These are phyloP conservation scores for Sternarchorhynchus goeldii DNA, from an alignment of 2,797 vertebrate species.

Conservation along the genomic window DNA sequence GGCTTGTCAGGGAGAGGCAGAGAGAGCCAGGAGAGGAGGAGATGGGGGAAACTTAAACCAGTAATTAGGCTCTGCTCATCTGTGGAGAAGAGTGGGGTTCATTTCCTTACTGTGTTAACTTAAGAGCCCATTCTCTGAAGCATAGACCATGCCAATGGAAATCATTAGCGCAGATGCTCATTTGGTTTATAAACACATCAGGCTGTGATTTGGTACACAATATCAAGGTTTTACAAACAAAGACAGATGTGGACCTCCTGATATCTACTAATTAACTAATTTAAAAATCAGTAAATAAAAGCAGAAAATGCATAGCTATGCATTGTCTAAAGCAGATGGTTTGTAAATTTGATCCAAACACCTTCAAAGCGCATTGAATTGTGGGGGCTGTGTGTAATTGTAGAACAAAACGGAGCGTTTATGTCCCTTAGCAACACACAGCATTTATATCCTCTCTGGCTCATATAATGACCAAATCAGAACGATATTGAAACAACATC, in stretches of 20 bases:
- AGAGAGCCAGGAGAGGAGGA: conserved; percentile 41
- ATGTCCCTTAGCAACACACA: conserved; percentile 28
- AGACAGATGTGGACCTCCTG: not conserved
- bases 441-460: conserved; percentile 49
- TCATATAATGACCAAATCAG: conserved; percentile 55
- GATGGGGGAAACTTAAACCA: conserved; percentile 60
- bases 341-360: no score
- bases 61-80: conserved; percentile 58
- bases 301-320: no score
- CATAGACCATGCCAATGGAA: not conserved
- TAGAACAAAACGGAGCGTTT: not conserved
- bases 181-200: conserved; percentile 8
- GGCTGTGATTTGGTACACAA: not conserved
- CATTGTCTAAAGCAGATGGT: no score
- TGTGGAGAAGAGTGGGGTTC: conserved; percentile 49
- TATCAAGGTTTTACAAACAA: not conserved
- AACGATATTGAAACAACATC: conserved; percentile 54
- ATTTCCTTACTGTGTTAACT: conserved; percentile 62
- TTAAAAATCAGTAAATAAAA: not conserved
- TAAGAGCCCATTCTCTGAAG: conserved; percentile 27
- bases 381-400: not conserved
- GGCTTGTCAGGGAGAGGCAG: conserved; percentile 52
- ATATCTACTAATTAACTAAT: not conserved
- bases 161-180: not conserved
- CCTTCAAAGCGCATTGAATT: not conserved